Percentiles rank a stretch among this genome's conserved stretches.
Conservation (phyloP, 2,797 vertebrate species). For the Enteromius viviparus region DNA sequence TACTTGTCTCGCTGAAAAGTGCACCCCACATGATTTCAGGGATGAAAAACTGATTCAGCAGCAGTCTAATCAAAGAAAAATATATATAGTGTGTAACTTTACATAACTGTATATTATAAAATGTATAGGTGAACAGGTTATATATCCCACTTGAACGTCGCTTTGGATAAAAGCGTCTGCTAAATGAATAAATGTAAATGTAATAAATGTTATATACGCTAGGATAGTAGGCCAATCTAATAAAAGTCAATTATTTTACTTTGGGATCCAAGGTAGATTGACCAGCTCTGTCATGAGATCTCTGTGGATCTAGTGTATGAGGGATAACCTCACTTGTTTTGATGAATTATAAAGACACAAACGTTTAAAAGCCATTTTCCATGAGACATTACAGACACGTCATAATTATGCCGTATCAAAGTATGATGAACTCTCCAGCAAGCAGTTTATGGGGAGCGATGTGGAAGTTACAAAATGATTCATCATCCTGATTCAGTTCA, state of each 20-base stretch:
- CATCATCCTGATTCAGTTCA: slow-evolving; percentile 27
- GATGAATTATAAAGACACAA: slow-evolving; percentile 15
- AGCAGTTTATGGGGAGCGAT: neutral
- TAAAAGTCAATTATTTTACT: neutral
- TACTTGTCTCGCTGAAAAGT: too few species aligned
- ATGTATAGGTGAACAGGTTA: too few species aligned
- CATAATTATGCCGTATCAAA: neutral
- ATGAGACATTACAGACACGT: neutral
- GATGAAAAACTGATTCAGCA: too few species aligned
- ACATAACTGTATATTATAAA: too few species aligned
- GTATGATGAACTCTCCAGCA: neutral
- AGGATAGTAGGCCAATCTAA: neutral
- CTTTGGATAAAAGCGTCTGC: too few species aligned
- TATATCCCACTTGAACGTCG: too few species aligned
- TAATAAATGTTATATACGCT: too few species aligned
- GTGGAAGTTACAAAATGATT: slow-evolving; percentile 15
- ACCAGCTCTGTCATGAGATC: neutral
- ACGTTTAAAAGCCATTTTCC: neutral
- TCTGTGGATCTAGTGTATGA: neutral
- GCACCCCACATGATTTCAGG: too few species aligned
- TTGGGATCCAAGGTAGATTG: neutral
- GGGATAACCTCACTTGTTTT: neutral
- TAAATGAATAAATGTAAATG: too few species aligned
- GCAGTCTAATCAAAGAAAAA: too few species aligned
- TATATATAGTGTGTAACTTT: too few species aligned